Base-by-base conservation (phyloP, 2,797 vertebrate species). In the Pristis pectinata region DNA sequence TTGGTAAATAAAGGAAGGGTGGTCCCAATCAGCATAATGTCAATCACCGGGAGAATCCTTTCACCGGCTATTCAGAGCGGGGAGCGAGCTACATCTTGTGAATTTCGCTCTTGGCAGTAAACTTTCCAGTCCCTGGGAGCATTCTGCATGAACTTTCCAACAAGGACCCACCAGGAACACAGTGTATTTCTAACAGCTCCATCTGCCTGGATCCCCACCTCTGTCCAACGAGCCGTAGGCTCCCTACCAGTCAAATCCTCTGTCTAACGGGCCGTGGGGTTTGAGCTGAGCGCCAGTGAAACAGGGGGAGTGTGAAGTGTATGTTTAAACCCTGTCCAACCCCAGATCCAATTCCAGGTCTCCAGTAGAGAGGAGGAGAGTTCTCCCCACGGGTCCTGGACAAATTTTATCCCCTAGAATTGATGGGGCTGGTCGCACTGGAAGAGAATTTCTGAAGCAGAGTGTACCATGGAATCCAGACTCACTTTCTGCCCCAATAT, bases 31-130 rank as follows among this genome's bases (percentile, higher is more conserved):
- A 97, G 98, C 97, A 96, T 95, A 96, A 95, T 95, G 95, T 96
- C 97, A 96, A 96, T 97, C 96, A 97, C 98, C 97, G 97, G 97
- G 97, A 97, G 98, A 97, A 97, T 98, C 96, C 95, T 97, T 95
- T 96, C 97, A 96, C 97, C 97, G 98, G 97, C 97, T 96, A 98
- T 98, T 97, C 97, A 97, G 97, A 97, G 97, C 97, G 98, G 98
- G 98, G 98, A 97, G 97, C 97, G 97, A 96, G 96, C 91, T 44
- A 44, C 64, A 41, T 72, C 67, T 49, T 93, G 2, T 9, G 37
- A 72, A 49, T 41, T 93, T 44, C 27, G 67, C 37, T 41, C 64
- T 44, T 34, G 0, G n/a, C 34, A 1, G 61, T 44, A 70, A 93
- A 72, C 37, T 44, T 93, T 70, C 91, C 91, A 49, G 19, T 93